A percentile compares a stretch with the other conserved stretches of the same genome.
Evolutionary conservation across 2,888 invertebrate genomes (phyloP).

Genomic region (Phyto melanocephala): DNA sequence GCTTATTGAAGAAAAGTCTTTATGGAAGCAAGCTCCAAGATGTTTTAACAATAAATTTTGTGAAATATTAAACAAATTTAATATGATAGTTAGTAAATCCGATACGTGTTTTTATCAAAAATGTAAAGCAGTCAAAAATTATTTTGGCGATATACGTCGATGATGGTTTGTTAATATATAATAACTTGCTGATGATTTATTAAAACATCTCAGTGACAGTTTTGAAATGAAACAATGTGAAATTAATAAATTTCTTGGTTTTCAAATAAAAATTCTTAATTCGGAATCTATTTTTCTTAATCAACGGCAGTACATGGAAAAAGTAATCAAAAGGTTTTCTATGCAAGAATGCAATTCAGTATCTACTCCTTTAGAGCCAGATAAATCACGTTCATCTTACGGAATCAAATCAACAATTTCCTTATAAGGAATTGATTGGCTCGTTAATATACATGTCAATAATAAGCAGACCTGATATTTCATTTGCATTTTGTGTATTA

Average conservation of each 20-base stretch:
- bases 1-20: conserved; percentile 6
- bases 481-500: neutral
- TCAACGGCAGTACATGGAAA: conserved; percentile 24
- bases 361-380: conserved; percentile 6
- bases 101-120: conserved; percentile 21
- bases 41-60: conserved; percentile 13
- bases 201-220: too few species aligned
- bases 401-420: neutral
- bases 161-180: too few species aligned
- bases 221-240: conserved; percentile 22
- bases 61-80: conserved; percentile 4
- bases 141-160: too few species aligned
- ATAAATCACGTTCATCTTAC: neutral
- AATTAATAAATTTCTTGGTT: conserved; percentile 30
- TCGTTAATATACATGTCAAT: neutral
- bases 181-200: neutral
- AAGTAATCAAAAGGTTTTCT: too few species aligned
- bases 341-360: conserved; percentile 2
- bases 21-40: conserved; percentile 10
- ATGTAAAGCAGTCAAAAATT: too few species aligned
- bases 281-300: conserved; percentile 11
- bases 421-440: too few species aligned
- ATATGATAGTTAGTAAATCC: conserved; percentile 4
- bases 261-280: conserved; percentile 17
- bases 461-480: neutral